A percentile compares a stretch with the other conserved stretches of the same genome.
Evolutionary conservation across 1,140 invertebrate genomes (phyloP).

Genomic region (Aradophagus sp.): DNA sequence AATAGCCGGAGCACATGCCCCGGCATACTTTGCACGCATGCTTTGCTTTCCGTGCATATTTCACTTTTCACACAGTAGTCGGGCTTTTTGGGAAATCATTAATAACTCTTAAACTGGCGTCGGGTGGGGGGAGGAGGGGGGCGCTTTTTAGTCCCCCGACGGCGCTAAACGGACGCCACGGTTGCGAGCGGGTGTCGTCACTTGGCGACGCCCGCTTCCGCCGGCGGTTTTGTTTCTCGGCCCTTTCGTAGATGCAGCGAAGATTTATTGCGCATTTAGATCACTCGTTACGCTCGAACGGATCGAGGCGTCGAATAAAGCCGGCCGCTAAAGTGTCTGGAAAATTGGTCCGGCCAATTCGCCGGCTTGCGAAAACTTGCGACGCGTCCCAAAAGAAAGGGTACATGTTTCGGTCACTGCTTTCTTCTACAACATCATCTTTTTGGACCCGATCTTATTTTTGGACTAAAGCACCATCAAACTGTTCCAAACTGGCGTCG

Average conservation of each 20-base stretch:
- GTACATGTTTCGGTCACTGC: too few species aligned
- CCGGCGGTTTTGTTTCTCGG: conserved; percentile 50
- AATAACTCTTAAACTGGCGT: conserved; percentile 65
- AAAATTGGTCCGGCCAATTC: conserved; percentile 35
- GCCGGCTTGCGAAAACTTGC: too few species aligned
- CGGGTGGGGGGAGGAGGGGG: too few species aligned
- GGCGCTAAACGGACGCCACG: conserved; percentile 54
- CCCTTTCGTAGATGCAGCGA: conserved; percentile 45
- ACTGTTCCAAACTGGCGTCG: too few species aligned
- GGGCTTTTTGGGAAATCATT: conserved; percentile 69
- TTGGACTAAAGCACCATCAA: too few species aligned
- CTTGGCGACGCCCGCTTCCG: conserved; percentile 55
- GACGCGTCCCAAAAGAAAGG: too few species aligned
- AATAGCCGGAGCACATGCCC: conserved; percentile 30
- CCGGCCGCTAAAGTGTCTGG: conserved; percentile 34
- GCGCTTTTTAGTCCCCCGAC: conserved; percentile 57
- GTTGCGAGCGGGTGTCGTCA: conserved; percentile 52
- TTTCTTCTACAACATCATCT: too few species aligned
- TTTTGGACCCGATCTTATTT: too few species aligned
- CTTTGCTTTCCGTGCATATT: conserved; percentile 47
- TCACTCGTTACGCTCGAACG: too few species aligned
- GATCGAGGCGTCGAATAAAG: conserved; percentile 57
- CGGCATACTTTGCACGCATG: conserved; percentile 44
- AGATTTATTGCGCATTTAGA: conserved; percentile 56
- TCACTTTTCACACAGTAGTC: conserved; percentile 62